A percentile compares a stretch with the other conserved stretches of the same genome.
These are phyloP conservation scores for Lampropteryx suffumata DNA, from an alignment of 2,888 invertebrate genomes.

Conservation along the genomic window DNA sequence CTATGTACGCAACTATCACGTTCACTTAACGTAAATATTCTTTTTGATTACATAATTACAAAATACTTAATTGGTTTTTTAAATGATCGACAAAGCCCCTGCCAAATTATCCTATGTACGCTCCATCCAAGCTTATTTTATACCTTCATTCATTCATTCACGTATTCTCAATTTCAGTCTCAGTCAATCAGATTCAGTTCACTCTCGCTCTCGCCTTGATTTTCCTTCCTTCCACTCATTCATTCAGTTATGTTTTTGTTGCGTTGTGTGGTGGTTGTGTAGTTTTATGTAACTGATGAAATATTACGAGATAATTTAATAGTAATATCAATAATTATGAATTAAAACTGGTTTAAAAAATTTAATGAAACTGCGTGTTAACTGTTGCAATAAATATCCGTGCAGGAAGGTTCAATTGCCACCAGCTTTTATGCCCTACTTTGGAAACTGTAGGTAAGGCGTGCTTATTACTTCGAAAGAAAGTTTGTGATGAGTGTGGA, in stretches of 20 bases:
- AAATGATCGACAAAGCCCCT: too few species aligned
- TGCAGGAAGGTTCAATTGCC: background rate
- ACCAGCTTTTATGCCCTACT: constrained; percentile 55
- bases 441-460: constrained; percentile 50
- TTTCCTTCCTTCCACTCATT: constrained; percentile 16
- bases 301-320: constrained; percentile 9
- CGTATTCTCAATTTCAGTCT: background rate
- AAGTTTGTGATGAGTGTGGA: constrained; percentile 62
- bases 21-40: too few species aligned
- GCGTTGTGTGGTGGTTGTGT: background rate
- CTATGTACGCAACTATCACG: background rate
- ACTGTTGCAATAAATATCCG: background rate
- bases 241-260: constrained; percentile 24
- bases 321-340: background rate
- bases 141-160: too few species aligned
- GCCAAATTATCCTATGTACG: too few species aligned
- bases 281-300: background rate
- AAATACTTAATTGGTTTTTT: too few species aligned
- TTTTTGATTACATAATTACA: too few species aligned
- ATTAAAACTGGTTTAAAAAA: constrained; percentile 1
- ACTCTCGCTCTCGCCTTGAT: too few species aligned
- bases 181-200: constrained; percentile 14
- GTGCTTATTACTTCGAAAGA: constrained; percentile 58
- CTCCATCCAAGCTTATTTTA: too few species aligned
- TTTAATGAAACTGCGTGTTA: background rate